A percentile compares a stretch with the other conserved stretches of the same genome.
phyloP scores from a whole-genome alignment of 2,888 invertebrate genomes.

The Doris montereyensis region DNA sequence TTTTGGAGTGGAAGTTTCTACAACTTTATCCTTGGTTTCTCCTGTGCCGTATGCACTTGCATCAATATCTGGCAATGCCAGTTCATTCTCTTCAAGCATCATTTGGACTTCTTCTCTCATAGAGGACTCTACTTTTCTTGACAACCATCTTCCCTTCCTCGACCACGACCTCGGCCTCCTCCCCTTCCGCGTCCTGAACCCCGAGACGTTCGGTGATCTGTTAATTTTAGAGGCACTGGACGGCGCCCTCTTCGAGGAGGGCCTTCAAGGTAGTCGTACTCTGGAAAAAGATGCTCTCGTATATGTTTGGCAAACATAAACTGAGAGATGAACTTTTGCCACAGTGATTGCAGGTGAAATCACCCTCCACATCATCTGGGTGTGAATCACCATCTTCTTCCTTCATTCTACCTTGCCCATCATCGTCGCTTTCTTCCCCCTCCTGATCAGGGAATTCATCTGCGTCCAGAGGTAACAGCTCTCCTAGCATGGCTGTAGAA shows the following conservation, averaged over 20 bases:
- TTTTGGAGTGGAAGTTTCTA: constrained; percentile 4
- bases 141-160: constrained; percentile 24
- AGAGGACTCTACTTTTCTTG: constrained; percentile 18
- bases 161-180: constrained; percentile 9
- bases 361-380: constrained; percentile 40
- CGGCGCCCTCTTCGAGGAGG: constrained; percentile 37
- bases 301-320: constrained; percentile 56
- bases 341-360: constrained; percentile 54
- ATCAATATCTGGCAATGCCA: too few species aligned
- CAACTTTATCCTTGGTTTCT: background rate
- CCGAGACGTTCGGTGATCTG: background rate
- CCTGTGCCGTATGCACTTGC: too few species aligned
- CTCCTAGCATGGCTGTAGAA: constrained; percentile 51
- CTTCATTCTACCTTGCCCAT: background rate
- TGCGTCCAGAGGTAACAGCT: constrained; percentile 31
- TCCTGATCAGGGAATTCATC: constrained; percentile 9
- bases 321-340: constrained; percentile 49
- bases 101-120: too few species aligned
- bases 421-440: constrained; percentile 15
- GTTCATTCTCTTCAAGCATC: constrained; percentile 26
- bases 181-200: constrained; percentile 3
- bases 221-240: constrained; percentile 33
- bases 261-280: constrained; percentile 34
- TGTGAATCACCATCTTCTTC: background rate
- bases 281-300: constrained; percentile 51